Base-by-base conservation (phyloP, 2,113 vertebrate genomes). In the Cheirogaleus medius region DNA sequence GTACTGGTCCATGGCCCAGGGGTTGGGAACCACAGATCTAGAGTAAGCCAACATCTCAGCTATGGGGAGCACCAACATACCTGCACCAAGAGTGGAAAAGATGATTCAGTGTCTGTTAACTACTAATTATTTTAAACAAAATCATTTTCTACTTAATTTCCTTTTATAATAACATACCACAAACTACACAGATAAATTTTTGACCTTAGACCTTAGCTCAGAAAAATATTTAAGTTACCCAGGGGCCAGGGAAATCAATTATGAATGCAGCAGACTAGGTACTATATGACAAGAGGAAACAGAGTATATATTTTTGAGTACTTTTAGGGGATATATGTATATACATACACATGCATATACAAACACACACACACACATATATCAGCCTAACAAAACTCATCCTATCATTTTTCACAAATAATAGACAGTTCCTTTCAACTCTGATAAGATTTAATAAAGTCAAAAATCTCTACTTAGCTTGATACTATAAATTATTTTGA, bases 401-500 rank as follows among this genome's bases (percentile, higher is more conserved):
- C 56, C 63, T 56, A 64, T n/a, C 44, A 92, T 8, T 87, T 60
- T 85, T 94, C 52, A 96, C 23, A 92, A 76, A 54, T 64, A 66
- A 83, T 32, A 93, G 44, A 54, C 44, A 90, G 82, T 63, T 84
- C 42, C 64, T n/a, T 47, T 90, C 15, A 94, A 94, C 8, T 95
- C 15, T 54, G 20, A 69, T 52, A 64, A 74, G 68, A 81, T 77
- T 90, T 87, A 96, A 89, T 13, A 93, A 94, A 25, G 47, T 68
- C 15, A 76, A 14, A 13, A 96, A 82, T 71, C 15, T 86, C 49
- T 37, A 78, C 3, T 83, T 77, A 82, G 42, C 39, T 56, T 78
- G 21, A 95, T 37, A 64, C 2, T 56, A 92, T 63, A 91, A 88
- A 91, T n/a, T 96, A 87, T 87, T 92, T 81, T 95, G 47, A 93